These are phyloP conservation scores for Thecocarcelia acutangulata DNA, from an alignment of 2,888 invertebrate genomes.

Conservation along the genomic window DNA sequence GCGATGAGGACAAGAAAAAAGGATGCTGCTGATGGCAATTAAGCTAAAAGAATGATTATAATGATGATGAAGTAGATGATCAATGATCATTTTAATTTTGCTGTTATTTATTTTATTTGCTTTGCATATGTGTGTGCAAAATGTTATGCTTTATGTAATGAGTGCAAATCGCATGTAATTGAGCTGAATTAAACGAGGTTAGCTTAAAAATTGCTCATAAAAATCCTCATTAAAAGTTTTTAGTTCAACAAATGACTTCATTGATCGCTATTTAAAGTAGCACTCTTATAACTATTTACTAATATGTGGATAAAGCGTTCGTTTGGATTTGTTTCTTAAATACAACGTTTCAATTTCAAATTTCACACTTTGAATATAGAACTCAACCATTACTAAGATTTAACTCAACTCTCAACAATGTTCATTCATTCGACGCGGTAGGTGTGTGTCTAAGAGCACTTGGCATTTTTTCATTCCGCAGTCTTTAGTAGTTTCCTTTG, in stretches of 20 bases:
- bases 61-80: slow-evolving; percentile 27
- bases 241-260: neutral
- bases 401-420: slow-evolving; percentile 1
- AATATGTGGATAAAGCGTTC: too few relatives aligned
- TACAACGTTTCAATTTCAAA: slow-evolving; percentile 25
- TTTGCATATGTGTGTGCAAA: neutral
- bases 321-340: neutral
- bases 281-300: slow-evolving; percentile 17
- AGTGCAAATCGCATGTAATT: slow-evolving; percentile 45
- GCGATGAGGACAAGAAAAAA: neutral
- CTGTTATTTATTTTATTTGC: slow-evolving; percentile 29
- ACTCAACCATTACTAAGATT: slow-evolving; percentile 27
- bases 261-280: slow-evolving; percentile 13
- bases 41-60: slow-evolving; percentile 1
- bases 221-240: neutral
- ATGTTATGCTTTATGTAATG: slow-evolving; percentile 8
- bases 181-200: slow-evolving; percentile 23
- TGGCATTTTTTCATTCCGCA: slow-evolving; percentile 22
- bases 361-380: slow-evolving; percentile 48
- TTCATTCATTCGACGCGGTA: slow-evolving; percentile 47
- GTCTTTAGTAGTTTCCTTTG: slow-evolving; percentile 35
- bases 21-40: slow-evolving; percentile 19
- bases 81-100: slow-evolving; percentile 46
- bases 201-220: neutral
- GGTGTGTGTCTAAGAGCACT: slow-evolving; percentile 52